A percentile compares a stretch with the other conserved stretches of the same genome.
Evolutionary conservation across 2,888 invertebrate genomes (phyloP).

Genomic region (Patella caerulea): DNA sequence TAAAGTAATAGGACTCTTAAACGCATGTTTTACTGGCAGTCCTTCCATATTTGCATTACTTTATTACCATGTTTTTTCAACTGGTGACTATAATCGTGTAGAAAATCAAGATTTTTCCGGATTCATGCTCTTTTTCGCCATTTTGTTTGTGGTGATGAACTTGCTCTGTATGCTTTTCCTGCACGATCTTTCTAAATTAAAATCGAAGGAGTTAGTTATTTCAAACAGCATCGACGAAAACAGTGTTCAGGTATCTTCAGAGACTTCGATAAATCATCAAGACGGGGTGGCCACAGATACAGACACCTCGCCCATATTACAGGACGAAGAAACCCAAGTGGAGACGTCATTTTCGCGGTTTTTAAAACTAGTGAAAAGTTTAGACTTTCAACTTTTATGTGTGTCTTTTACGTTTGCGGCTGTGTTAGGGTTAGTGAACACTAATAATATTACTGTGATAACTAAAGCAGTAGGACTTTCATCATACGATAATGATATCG

Average conservation of each 20-base stretch:
- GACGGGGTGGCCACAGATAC: neutral
- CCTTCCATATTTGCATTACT: constrained; percentile 45
- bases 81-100: constrained; percentile 28
- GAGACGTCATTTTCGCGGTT: neutral
- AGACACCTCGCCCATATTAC: neutral
- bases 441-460: neutral
- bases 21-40: constrained; percentile 50
- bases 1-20: constrained; percentile 46
- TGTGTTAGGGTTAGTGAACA: neutral
- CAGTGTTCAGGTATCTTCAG: neutral
- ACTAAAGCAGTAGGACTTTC: neutral
- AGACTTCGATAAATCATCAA: neutral
- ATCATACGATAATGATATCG: neutral
- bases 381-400: neutral
- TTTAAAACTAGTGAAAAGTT: neutral
- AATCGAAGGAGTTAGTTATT: neutral
- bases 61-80: constrained; percentile 39
- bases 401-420: neutral
- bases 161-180: constrained; percentile 33
- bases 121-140: constrained; percentile 46
- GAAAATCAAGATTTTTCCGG: constrained; percentile 40
- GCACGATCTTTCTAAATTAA: constrained; percentile 1
- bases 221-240: neutral
- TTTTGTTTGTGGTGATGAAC: constrained; percentile 39
- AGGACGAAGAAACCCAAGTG: neutral